Conservation (phyloP, 2,888 invertebrate genomes). For the Pandemis cinnamomeana region DNA sequence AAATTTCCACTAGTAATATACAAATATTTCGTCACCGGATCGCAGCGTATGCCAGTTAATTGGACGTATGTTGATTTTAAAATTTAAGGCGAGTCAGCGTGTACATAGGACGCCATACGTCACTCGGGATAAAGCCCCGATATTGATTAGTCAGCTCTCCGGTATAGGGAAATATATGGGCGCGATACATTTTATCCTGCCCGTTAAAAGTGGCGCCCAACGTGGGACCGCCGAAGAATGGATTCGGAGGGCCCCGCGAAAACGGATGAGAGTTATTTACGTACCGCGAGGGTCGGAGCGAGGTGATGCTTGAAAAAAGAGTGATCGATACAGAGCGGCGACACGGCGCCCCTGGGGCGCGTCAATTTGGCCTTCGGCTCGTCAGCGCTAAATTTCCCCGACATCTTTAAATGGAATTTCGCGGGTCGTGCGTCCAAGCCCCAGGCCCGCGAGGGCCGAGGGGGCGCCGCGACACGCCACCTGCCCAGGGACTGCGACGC, state of each 20-base stretch:
- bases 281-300: conserved; percentile 53
- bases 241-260: conserved; percentile 56
- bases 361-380: conserved; percentile 80
- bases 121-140: conserved; percentile 27
- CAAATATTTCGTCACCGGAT: background rate
- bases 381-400: conserved; percentile 83
- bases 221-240: conserved; percentile 38
- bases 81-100: conserved; percentile 2
- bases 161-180: conserved; percentile 37
- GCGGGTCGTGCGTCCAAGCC: conserved; percentile 72
- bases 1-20: background rate
- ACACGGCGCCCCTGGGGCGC: conserved; percentile 71
- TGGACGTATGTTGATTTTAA: conserved; percentile 11
- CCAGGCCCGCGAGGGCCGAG: conserved; percentile 40
- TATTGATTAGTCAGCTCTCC: conserved; percentile 38
- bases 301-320: conserved; percentile 63
- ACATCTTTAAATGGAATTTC: conserved; percentile 84
- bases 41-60: background rate
- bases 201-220: conserved; percentile 39
- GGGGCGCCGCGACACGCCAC: conserved; percentile 50
- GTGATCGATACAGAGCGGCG: conserved; percentile 75
- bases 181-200: conserved; percentile 40
- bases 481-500: conserved; percentile 59
- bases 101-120: conserved; percentile 18
- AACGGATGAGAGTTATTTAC: conserved; percentile 73